phyloP scores from a whole-genome alignment of 1,140 invertebrate genomes.

The Planococcus citri region DNA sequence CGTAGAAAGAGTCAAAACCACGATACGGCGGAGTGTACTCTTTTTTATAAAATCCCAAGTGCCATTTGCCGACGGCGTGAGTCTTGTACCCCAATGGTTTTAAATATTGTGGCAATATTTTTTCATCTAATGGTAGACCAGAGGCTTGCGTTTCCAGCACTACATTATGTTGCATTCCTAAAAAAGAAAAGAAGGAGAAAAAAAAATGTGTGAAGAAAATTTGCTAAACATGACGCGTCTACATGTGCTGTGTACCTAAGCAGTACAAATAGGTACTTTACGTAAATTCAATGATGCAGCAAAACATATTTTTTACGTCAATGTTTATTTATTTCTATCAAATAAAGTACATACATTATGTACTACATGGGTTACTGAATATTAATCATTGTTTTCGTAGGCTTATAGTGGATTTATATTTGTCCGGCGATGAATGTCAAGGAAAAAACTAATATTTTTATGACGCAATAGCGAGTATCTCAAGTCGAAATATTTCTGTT shows the following conservation, averaged over 20 bases:
- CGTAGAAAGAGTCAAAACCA: constrained; percentile 66
- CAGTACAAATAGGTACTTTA: constrained; percentile 8
- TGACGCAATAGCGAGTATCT: no score
- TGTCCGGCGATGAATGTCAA: no score
- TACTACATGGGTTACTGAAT: no score
- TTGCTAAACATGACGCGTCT: no score
- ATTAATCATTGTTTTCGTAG: no score
- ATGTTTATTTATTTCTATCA: no score
- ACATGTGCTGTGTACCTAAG: background rate
- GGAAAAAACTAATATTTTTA: no score
- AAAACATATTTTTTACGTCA: no score
- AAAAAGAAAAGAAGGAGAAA: background rate
- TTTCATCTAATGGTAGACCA: constrained; percentile 64
- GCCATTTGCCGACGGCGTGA: constrained; percentile 86
- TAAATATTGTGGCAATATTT: constrained; percentile 68
- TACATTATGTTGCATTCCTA: constrained; percentile 67
- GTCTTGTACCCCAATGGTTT: constrained; percentile 67
- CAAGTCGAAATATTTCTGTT: no score
- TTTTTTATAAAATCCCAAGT: constrained; percentile 63
- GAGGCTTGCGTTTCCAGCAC: constrained; percentile 61
- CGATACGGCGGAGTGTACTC: constrained; percentile 59
- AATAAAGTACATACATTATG: no score
- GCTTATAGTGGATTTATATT: no score
- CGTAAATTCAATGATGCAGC: background rate
- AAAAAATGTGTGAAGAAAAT: constrained; percentile 21